A percentile compares a stretch with the other conserved stretches of the same genome.
Conservation (phyloP, 30 jellyfish, hydroid and myxozoan genomes). For the Hydractinia symbiolongicarpus region DNA sequence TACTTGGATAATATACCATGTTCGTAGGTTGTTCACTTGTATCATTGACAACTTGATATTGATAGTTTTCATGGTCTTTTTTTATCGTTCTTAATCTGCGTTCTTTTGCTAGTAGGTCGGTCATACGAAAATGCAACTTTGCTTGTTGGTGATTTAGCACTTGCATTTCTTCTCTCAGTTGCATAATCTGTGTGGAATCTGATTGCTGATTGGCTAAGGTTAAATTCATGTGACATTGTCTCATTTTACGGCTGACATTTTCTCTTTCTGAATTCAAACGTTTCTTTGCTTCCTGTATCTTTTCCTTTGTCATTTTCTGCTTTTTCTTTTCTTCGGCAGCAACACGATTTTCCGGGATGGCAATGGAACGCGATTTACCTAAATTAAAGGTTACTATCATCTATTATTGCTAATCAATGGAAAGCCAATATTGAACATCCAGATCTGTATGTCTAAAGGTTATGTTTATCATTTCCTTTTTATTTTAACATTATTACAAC, state of each 20-base stretch:
- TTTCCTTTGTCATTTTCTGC: constrained; percentile 18
- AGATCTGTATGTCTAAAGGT: too few species aligned
- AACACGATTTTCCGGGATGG: constrained; percentile 20
- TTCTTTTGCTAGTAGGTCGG: constrained; percentile 1
- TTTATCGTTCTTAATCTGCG: neutral
- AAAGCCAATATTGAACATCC: too few species aligned
- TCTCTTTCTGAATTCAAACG: constrained; percentile 1
- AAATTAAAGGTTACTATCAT: neutral
- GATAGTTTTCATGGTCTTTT: too few species aligned
- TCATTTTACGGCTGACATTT: constrained; percentile 14
- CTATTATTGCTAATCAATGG: too few species aligned
- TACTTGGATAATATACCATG: too few species aligned
- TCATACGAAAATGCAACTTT: constrained; percentile 14
- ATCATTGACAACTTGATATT: too few species aligned
- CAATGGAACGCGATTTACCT: constrained; percentile 31
- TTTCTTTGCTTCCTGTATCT: neutral
- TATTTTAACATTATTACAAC: too few species aligned
- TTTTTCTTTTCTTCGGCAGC: constrained; percentile 21
- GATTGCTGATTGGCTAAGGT: constrained; percentile 9
- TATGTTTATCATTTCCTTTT: too few species aligned
- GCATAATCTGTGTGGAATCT: neutral
- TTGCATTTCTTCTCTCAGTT: constrained; percentile 17
- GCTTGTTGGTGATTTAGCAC: constrained; percentile 20
- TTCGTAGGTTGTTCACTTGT: too few species aligned
- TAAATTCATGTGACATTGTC: constrained; percentile 25